These are phyloP conservation scores for Ruditapes philippinarum DNA, from an alignment of 1,140 invertebrate species.

Conservation along the genomic window DNA sequence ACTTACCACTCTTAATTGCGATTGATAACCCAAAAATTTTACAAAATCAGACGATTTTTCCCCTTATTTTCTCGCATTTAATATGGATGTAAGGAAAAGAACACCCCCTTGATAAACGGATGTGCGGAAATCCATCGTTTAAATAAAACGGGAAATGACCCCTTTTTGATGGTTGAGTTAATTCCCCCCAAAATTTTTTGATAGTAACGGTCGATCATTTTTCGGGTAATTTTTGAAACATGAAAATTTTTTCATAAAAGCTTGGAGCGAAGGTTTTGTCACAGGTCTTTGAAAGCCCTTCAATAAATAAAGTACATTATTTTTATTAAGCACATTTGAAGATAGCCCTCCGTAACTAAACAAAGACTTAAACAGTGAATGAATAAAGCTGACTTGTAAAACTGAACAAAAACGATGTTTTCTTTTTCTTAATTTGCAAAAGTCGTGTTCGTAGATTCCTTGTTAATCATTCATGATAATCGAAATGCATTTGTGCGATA, in stretches of 20 bases:
- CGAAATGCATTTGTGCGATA: too few species aligned
- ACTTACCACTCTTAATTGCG: conserved; percentile 30
- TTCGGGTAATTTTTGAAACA: conserved; percentile 32
- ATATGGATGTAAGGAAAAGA: background rate
- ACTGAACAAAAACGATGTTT: too few species aligned
- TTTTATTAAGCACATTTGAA: too few species aligned
- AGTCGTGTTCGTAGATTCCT: too few species aligned
- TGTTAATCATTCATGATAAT: too few species aligned
- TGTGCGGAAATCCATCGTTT: conserved; percentile 14
- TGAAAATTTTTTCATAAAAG: conserved; percentile 39
- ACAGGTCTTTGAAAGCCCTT: background rate
- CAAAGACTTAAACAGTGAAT: too few species aligned
- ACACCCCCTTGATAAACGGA: conserved; percentile 13
- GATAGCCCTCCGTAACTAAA: too few species aligned
- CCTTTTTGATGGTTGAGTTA: background rate
- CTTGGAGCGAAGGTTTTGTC: conserved; percentile 5
- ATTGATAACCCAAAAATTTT: conserved; percentile 9
- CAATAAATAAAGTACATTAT: too few species aligned
- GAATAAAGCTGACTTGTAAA: too few species aligned
- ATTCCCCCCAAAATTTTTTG: conserved; percentile 13
- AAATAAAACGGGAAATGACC: conserved; percentile 28
- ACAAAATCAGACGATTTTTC: background rate
- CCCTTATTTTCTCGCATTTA: background rate
- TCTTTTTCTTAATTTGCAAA: too few species aligned
- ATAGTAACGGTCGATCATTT: background rate